These are phyloP conservation scores for Azemiops feae DNA, from an alignment of 2,113 vertebrate species.

Conservation along the genomic window DNA sequence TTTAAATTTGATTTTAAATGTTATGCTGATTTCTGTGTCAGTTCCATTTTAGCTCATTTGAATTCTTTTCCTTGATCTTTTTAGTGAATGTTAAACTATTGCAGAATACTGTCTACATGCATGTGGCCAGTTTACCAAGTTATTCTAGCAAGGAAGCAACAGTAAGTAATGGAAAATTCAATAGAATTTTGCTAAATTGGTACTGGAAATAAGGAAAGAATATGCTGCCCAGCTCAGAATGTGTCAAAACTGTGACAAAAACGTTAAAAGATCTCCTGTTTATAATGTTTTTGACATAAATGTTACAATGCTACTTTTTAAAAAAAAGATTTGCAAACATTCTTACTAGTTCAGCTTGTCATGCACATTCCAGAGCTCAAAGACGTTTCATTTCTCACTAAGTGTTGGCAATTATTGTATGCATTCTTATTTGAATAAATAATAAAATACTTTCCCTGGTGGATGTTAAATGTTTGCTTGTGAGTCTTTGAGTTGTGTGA, in stretches of 20 bases:
- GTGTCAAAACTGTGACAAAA: neutral
- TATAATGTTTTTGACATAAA: neutral
- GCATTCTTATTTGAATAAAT: neutral
- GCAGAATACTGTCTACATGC: neutral
- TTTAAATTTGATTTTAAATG: neutral
- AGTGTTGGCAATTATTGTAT: neutral
- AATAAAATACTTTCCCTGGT: neutral
- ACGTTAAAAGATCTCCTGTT: neutral
- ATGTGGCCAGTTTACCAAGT: neutral
- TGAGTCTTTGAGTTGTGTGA: neutral
- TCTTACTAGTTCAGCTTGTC: neutral
- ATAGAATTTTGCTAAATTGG: neutral
- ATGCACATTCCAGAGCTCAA: neutral
- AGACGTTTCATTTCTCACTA: neutral
- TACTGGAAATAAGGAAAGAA: neutral
- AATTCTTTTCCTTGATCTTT: neutral
- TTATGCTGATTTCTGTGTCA: neutral
- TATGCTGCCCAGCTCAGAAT: neutral
- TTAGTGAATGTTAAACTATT: neutral
- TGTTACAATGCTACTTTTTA: no score
- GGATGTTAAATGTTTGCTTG: slow-evolving; percentile 9
- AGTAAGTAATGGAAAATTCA: neutral
- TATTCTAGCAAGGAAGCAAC: neutral
- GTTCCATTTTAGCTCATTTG: neutral
- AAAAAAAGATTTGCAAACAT: neutral